phyloP scores from a whole-genome alignment of 2,888 invertebrate species.

The Acanthoscelides obtectus region DNA sequence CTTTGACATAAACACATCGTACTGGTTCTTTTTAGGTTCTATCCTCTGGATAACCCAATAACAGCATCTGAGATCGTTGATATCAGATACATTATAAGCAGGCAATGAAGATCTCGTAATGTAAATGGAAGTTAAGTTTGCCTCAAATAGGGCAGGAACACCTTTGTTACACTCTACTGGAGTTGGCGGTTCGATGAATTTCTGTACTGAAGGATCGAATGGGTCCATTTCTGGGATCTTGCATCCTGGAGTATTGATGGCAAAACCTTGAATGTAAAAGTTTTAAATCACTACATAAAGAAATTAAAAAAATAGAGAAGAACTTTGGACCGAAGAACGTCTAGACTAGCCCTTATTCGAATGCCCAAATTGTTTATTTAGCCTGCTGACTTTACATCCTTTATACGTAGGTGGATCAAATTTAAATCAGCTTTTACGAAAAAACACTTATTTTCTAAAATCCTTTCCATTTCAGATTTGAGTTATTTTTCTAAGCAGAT shows the following conservation, averaged over 20 bases:
- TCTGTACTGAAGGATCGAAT: conserved; percentile 53
- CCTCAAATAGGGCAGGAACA: conserved; percentile 52
- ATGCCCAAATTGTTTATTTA: no score
- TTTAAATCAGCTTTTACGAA: no score
- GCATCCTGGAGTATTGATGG: conserved; percentile 51
- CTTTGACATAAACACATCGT: conserved; percentile 51
- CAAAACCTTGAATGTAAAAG: conserved; percentile 16
- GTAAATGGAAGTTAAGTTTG: conserved; percentile 58
- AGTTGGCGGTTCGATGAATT: conserved; percentile 51
- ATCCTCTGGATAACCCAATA: conserved; percentile 58
- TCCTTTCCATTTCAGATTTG: no score
- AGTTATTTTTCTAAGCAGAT: no score
- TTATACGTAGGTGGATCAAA: no score
- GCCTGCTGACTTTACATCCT: no score
- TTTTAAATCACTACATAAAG: no score
- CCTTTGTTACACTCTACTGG: conserved; percentile 52
- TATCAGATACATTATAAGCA: conserved; percentile 50
- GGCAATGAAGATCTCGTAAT: conserved; percentile 48
- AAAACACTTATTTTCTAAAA: no score
- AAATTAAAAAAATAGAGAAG: no score
- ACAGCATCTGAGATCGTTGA: conserved; percentile 55
- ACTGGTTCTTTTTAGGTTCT: conserved; percentile 47
- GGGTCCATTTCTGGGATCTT: conserved; percentile 62
- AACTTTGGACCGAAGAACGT: no score
- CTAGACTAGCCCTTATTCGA: no score